Evolutionary conservation across 2,888 invertebrate genomes (phyloP), one percentile per base, ranked within the genome.

Genomic region (Drosophila fungiperda): DNA sequence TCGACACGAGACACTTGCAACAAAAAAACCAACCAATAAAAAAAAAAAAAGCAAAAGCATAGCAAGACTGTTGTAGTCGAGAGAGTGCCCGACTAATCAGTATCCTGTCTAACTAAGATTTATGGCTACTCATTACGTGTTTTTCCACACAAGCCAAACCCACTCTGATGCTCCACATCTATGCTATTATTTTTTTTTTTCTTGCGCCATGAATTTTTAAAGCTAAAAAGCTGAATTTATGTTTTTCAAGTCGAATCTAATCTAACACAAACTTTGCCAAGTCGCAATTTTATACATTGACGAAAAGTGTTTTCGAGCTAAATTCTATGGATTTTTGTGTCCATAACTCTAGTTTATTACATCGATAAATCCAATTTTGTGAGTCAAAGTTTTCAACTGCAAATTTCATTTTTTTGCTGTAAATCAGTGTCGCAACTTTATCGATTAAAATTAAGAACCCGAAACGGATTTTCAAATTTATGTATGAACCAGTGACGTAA

Each of bases 1-100:
- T 6, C 49, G 53, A 52, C 61, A 58, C 32, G 48, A 63, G 60
- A 70, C 67, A 61, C 36, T 69, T 54, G 67, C 58, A 54, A 63
- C 70, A 65, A 71, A 70, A 40, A 40, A 15, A 60, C 38, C 23
- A 26, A 60, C 23, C 23, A 35, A 23, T 3, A n/a, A 48, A 26
- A 48, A 33, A 55, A 69, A 3, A 58, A 35, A 33, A 52, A 15
- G 3, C 23, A 17, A 54, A 55, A 53, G 26, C 15, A 45, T 11
- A 9, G n/a, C 40, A 36, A 17, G 36, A 7, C 2, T n/a, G 40
- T 53, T 23, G 23, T 38, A 40, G 26, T 40, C 54, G 38, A 35
- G 6, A n/a, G 49, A 38, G 36, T 55, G 55, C 8, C n/a, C 26
- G 38, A 55, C 55, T 55, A 55, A 55, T 38, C 55, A 38, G 38